Conservation (phyloP, 2,113 vertebrate genomes). For the Dipodomys stephensi region DNA sequence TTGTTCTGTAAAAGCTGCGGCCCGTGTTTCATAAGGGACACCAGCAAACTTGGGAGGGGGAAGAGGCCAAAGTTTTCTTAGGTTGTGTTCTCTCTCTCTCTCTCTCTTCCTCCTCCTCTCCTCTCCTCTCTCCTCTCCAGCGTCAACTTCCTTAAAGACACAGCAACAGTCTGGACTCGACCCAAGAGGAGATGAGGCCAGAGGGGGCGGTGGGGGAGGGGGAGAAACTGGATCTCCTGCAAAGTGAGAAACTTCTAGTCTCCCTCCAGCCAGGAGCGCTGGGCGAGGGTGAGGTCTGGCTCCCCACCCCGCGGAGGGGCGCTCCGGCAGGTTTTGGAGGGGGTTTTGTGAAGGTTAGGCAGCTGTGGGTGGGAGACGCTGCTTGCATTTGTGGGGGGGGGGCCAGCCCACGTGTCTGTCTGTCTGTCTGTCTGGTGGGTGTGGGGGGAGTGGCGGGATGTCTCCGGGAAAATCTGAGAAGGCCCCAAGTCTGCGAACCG, state of each 20-base stretch:
- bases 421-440: background rate
- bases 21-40: conserved; percentile 77
- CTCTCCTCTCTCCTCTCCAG: background rate
- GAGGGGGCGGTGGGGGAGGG: background rate
- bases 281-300: too few relatives aligned
- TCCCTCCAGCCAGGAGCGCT: background rate
- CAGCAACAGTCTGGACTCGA: conserved; percentile 64
- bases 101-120: background rate
- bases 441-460: background rate
- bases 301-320: background rate
- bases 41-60: conserved; percentile 69
- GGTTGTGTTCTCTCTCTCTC: conserved; percentile 51
- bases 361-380: background rate
- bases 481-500: background rate
- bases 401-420: too few relatives aligned
- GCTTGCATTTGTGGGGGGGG: background rate
- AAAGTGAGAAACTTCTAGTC: background rate
- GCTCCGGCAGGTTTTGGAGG: too few relatives aligned
- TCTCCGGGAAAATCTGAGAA: conserved; percentile 56
- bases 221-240: conserved; percentile 50
- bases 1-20: background rate
- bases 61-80: conserved; percentile 71
- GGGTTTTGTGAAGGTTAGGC: background rate
- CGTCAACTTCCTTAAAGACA: conserved; percentile 80
- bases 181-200: conserved; percentile 48